Conservation (phyloP, 2,797 vertebrate species). For the Otolemur crassicaudatus region DNA sequence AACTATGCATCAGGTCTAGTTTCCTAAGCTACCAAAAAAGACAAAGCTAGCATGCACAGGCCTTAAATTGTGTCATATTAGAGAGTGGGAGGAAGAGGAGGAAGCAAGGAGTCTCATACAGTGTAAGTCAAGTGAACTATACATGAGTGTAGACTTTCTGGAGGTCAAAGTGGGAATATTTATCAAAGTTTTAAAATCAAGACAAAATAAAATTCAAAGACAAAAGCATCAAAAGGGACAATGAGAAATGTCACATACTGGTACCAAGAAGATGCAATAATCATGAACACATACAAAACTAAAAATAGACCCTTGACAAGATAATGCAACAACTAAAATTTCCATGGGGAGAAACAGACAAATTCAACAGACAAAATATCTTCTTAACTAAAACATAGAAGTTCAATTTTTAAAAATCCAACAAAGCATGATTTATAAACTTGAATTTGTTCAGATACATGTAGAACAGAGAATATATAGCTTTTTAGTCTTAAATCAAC, state of each 20-base stretch:
- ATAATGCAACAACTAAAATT: constrained; percentile 41
- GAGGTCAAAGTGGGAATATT: background rate
- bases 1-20: background rate
- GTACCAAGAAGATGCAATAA: background rate
- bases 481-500: background rate
- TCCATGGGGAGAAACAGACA: background rate
- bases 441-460: background rate
- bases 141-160: background rate
- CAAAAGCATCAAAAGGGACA: background rate
- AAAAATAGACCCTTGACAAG: background rate
- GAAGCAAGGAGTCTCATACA: background rate
- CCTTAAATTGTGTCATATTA: background rate
- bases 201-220: constrained; percentile 42
- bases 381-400: constrained; percentile 11
- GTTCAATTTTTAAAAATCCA: background rate
- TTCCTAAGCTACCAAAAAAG: background rate
- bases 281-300: background rate
- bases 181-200: constrained; percentile 29
- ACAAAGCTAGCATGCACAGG: background rate
- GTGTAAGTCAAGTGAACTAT: background rate
- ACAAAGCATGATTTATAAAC: background rate
- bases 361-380: constrained; percentile 24
- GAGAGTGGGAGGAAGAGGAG: background rate
- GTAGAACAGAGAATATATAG: background rate
- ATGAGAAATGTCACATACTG: background rate